Conservation (phyloP, 2,888 invertebrate species). For the Ptychoptera contaminata region DNA sequence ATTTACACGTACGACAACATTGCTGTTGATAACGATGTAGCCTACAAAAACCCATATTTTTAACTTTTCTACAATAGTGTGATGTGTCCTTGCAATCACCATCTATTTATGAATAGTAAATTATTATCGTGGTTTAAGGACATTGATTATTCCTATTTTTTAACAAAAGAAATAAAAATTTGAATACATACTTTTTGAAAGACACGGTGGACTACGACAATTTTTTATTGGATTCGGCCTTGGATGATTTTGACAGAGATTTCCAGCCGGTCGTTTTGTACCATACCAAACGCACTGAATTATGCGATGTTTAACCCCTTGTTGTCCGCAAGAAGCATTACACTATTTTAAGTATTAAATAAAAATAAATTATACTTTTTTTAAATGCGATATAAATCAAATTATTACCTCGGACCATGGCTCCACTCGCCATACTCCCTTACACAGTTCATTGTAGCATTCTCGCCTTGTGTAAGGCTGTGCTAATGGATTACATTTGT, state of each 20-base stretch:
- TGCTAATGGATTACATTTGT: constrained; percentile 48
- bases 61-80: constrained; percentile 73
- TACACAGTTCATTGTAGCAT: constrained; percentile 71
- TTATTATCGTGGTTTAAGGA: constrained; percentile 4
- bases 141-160: background rate
- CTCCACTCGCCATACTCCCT: constrained; percentile 78
- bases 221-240: constrained; percentile 63
- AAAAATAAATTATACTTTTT: constrained; percentile 5
- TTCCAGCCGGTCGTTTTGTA: constrained; percentile 66
- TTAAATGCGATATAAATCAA: background rate
- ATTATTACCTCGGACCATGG: constrained; percentile 90
- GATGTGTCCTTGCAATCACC: constrained; percentile 65
- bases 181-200: constrained; percentile 32
- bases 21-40: constrained; percentile 67
- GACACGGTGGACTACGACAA: constrained; percentile 57
- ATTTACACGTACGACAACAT: constrained; percentile 70
- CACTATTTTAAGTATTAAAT: constrained; percentile 43
- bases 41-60: constrained; percentile 76
- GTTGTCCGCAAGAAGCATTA: constrained; percentile 63
- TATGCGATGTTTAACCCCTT: constrained; percentile 75
- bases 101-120: constrained; percentile 31
- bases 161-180: constrained; percentile 10
- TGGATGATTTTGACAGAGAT: constrained; percentile 62
- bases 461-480: constrained; percentile 64
- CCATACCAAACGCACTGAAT: constrained; percentile 89